Conservation (phyloP, 2,113 vertebrate genomes). For the Chrysochloris asiatica region DNA sequence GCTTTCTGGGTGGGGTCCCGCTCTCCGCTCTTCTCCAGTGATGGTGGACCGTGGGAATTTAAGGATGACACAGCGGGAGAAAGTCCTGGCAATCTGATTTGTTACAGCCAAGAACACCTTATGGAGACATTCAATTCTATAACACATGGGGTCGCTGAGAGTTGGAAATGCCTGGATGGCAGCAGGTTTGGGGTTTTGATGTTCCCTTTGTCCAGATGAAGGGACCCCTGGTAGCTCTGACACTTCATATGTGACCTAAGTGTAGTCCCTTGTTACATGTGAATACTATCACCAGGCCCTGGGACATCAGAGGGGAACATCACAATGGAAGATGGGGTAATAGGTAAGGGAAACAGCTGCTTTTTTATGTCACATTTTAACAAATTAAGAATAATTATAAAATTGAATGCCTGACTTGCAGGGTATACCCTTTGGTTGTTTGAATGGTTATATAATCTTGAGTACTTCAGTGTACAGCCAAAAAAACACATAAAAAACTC, state of each 20-base stretch:
- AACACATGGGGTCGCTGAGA: neutral
- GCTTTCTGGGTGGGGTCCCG: no score
- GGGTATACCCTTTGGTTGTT: no score
- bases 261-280: neutral
- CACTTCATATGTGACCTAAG: neutral
- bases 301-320: neutral
- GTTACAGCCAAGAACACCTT: neutral
- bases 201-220: neutral
- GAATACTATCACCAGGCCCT: neutral
- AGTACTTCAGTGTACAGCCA: no score
- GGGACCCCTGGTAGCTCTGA: neutral
- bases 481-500: no score
- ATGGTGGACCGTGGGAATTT: neutral
- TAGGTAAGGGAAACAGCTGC: neutral
- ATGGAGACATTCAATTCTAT: neutral
- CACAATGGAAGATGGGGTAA: neutral
- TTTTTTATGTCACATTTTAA: neutral
- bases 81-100: neutral
- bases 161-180: neutral
- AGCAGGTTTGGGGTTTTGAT: neutral
- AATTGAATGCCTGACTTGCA: neutral
- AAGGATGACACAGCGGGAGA: neutral
- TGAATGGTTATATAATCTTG: no score
- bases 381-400: slow-evolving; percentile 27
- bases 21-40: no score